Percentiles rank a stretch among this genome's conserved stretches.
Evolutionary conservation across 1,140 invertebrate species (phyloP).

Genomic region (Ganaspis sp.): DNA sequence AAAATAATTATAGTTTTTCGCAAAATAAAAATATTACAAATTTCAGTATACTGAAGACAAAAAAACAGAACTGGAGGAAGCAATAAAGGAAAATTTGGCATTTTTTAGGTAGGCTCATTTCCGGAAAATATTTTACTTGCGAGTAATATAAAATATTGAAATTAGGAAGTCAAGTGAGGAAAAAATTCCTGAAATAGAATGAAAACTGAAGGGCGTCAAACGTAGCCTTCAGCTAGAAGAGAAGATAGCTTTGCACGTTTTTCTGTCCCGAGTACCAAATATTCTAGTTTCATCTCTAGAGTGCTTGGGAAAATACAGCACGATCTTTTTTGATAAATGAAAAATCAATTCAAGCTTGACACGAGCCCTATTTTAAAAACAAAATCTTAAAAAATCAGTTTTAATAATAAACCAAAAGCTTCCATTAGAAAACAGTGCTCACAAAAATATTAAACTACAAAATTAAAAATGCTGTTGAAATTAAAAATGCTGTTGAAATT

Average conservation of each 20-base stretch:
- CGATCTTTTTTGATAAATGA: not conserved
- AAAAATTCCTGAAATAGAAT: slow-evolving; percentile 3
- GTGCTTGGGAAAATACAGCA: not conserved
- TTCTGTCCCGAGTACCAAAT: not conserved
- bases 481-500: no score
- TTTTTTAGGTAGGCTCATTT: no score
- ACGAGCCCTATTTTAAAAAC: no score
- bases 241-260: not conserved
- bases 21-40: no score
- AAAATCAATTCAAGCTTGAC: no score
- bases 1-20: no score
- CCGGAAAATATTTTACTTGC: not conserved
- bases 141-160: not conserved
- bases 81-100: not conserved
- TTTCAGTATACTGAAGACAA: no score
- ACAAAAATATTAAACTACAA: no score
- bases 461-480: no score
- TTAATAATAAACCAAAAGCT: no score
- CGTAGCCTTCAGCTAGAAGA: not conserved
- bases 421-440: no score
- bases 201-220: not conserved
- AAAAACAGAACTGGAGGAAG: not conserved
- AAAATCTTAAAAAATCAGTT: no score
- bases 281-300: slow-evolving; percentile 16
- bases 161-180: not conserved